Base-by-base conservation (phyloP, 2,113 vertebrate genomes). In the Phylloscopus whistleri region DNA sequence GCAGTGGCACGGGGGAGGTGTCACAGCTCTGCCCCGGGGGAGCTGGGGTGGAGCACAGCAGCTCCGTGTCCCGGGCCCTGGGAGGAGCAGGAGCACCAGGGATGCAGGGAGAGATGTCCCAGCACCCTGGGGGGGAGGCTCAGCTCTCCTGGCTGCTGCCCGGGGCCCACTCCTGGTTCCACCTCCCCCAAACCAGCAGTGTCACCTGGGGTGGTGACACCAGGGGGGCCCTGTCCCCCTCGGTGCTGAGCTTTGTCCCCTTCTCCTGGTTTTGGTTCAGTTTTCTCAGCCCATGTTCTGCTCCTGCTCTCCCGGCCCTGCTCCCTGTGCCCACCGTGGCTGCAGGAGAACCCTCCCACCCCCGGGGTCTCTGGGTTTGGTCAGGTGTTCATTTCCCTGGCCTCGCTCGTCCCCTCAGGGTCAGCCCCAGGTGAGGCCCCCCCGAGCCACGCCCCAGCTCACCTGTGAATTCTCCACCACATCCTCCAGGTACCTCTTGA, bases 381-480 rank as follows among this genome's bases (percentile, higher is more conserved):
- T 1, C 48, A n/a, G 9, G 18, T 4, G 21, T 33, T 2, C 7
- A 35, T 72, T 78, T 69, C 73, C 66, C 51, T 14, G 30, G 41
- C 23, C 10, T 26, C 73, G 21, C 39, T 67, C 31, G 3, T 23
- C 48, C 52, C 18, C 35, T 90, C 20, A 9, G 30, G 24, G 7
- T 46, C 37, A 67, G 35, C 27, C 14, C 27, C 53, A 37, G 1
- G 2, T 8, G 11, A 41, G 17, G 37, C 35, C 13, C 18, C 67
- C 24, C 48, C 46, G 4, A 55, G 64, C n/a, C 75, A 17, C 0
- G 1, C 13, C 44, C 20, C 9, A 26, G 37, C 96, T 85, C 94
- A 98, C 98, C 95, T 97, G 97, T 0, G 98, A 98, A 59, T 92
- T 90, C 91, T 98, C 96, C 43, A 98, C 97, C 84, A 98, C 98